Base-by-base conservation (phyloP, 2,888 invertebrate species). In the Embidobia sp. region DNA sequence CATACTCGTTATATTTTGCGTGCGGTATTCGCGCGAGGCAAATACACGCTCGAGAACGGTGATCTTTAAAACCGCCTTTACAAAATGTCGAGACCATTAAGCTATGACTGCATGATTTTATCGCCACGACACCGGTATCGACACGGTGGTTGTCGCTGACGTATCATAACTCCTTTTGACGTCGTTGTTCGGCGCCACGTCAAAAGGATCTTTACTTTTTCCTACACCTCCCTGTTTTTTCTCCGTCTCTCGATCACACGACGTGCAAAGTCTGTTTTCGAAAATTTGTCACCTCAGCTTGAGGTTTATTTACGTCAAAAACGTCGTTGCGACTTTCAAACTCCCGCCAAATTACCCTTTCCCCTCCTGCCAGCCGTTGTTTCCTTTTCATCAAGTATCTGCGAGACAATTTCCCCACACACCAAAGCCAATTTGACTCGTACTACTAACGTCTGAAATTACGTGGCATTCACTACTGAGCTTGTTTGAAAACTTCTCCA, bases 21-120 rank as follows among this genome's bases (percentile, higher is more conserved):
- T 40, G 49, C 29, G 7, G 5, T 15, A 18, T 5, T 27, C 29
- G 16, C 15, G 19, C 40, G 31, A 31, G 2, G 59, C 61, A 76
- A 53, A 57, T 78, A 72, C 57, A 37, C 15, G 35, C 57, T 42
- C 27, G 48, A 51, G 51, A 64, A 46, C 22, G 42, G 37, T 72
- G 79, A 74, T 74, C 48, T 72, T 69, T 63, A 64, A 74, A 69
- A 57, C 49, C 59, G 51, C 77, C 79, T 73, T 80, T 75, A 75
- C 67, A 81, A 80, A 81, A 82, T 70, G 77, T 77, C 69, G 73
- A 59, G 57, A 75, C 80, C 63, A 77, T 83, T 80, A 80, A 70
- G 79, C 81, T 59, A 66, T 53, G 76, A 48, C 61, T 53, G 22
- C 53, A 51, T 44, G 46, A 61, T 66, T 77, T 64, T 66, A 61